Base-by-base conservation (phyloP, 2,888 invertebrate species). In the Anoplius nigerrimus region DNA sequence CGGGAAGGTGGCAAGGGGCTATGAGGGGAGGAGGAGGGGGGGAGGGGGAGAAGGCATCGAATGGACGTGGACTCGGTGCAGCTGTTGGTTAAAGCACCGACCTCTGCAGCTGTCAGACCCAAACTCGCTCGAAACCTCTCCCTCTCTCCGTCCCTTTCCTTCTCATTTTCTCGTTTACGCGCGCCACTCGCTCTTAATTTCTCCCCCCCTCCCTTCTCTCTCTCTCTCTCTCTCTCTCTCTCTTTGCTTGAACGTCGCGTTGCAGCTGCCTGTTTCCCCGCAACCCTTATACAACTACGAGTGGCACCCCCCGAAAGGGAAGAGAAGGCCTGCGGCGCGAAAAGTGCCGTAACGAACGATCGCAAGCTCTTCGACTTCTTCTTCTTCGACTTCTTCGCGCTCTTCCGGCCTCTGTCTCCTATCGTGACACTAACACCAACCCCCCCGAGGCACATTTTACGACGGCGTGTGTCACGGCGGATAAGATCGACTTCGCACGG, bases 81-180 rank as follows among this genome's bases (percentile, higher is more conserved):
- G 87, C 87, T 87, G 87, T 87, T 86, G 82, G 86, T 86, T 87
- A 87, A 87, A 87, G 87, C 86, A 83, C 87, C 85, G 83, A 81
- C 80, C 77, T 72, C 68, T 66, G 66, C 45, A 86, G 86, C 87
- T 85, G 87, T 84, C 83, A 75, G 76, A 78, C 78, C 67, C 71
- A 69, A 77, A 74, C 79, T 79, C 78, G 81, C 74, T 79, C 63
- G 54, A 34, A 16, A 20, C 16, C 65, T 57, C 72, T 74, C 75
- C 72, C 76, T 74, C 76, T 72, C 72, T 71, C 16, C n/a, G 2
- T 48, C 48, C n/a, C 48, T 16, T 6, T 16, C 18, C 1, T 4
- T 48, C 48, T 75, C 61, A 62, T 16, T 18, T 13, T 3, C 46
- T 46, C 46, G n/a, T 46, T 27, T 27, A 27, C 27, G 27, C 27